Base-by-base conservation (phyloP, 1,140 invertebrate genomes). In the Aphelinus atriplicis region DNA sequence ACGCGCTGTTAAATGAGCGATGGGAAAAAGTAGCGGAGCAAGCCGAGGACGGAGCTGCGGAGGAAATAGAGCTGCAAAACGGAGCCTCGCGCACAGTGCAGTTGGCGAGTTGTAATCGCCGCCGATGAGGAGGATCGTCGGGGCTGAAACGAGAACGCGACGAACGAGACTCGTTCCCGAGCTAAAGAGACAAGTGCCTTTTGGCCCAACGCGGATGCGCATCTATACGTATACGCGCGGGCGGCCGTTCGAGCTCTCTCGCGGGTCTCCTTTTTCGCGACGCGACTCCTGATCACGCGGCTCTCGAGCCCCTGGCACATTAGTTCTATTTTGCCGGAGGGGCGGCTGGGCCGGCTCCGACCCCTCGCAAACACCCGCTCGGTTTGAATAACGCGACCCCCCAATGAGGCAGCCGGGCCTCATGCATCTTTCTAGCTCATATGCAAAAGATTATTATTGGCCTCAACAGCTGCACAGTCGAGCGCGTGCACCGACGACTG, bases 91-190 rank as follows among this genome's bases (percentile, higher is more conserved):
- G 26, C 26, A 26, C 26, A 26, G 26, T 26, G 26, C 26, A 26
- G 42, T 7, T 47, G 53, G 50, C 58, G 53, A 71, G 64, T 71
- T 64, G 64, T 71, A 71, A 71, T 71, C 53, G 45, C 57, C 61
- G 61, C 53, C 51, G 45, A 50, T 71, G 68, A 75, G 65, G 69
- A 75, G 56, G 66, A 76, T 61, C 43, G 50, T 79, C 75, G 7
- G 73, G 62, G 53, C 69, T 61, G 10, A 61, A 71, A 57, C 75
- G 75, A 77, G 75, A 70, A 79, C 69, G 70, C 69, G 57, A 79
- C 48, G 9, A 72, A 47, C 48, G 71, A 57, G 50, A 58, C 65
- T 71, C 50, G 51, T 57, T 71, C 51, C n/a, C 50, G 53, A 57
- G 50, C 58, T 43, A 3, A 64, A 48, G 53, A 64, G 45, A 57